Percentiles rank a stretch among this genome's conserved stretches.
These are phyloP conservation scores for Bruchidius siliquastri DNA, from an alignment of 2,888 invertebrate genomes.

Conservation along the genomic window DNA sequence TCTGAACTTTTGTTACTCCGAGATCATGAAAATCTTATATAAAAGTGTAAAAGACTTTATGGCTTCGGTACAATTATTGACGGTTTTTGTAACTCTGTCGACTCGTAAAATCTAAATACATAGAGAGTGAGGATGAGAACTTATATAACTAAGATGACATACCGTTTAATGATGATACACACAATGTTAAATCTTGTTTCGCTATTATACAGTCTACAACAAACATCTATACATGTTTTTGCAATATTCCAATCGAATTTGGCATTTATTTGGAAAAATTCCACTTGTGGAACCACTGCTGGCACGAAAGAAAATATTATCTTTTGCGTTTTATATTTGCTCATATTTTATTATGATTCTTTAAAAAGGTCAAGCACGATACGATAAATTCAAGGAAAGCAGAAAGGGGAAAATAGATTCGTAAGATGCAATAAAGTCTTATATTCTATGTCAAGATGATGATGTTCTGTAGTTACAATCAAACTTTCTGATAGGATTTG, in stretches of 20 bases:
- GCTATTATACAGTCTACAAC: slow-evolving; percentile 38
- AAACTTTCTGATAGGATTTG: too few relatives aligned
- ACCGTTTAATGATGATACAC: background rate
- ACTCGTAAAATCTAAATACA: background rate
- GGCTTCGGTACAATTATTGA: background rate
- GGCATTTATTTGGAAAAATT: slow-evolving; percentile 24
- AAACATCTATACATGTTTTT: slow-evolving; percentile 39
- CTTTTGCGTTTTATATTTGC: too few relatives aligned
- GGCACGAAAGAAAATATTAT: too few relatives aligned
- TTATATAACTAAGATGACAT: background rate
- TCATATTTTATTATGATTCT: too few relatives aligned
- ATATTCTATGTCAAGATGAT: too few relatives aligned
- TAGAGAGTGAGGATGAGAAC: background rate
- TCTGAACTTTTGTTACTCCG: background rate
- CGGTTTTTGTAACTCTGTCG: background rate
- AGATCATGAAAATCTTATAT: background rate
- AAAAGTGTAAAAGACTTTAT: background rate
- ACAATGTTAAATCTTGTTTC: background rate
- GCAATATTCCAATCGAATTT: background rate
- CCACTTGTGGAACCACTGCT: slow-evolving; percentile 18
- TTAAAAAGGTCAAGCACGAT: too few relatives aligned
- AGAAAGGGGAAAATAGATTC: too few relatives aligned
- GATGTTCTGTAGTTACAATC: too few relatives aligned
- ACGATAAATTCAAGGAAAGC: too few relatives aligned
- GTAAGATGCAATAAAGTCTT: too few relatives aligned